Conservation (phyloP, 2,888 invertebrate genomes). For the Mechanitis mazaeus region DNA sequence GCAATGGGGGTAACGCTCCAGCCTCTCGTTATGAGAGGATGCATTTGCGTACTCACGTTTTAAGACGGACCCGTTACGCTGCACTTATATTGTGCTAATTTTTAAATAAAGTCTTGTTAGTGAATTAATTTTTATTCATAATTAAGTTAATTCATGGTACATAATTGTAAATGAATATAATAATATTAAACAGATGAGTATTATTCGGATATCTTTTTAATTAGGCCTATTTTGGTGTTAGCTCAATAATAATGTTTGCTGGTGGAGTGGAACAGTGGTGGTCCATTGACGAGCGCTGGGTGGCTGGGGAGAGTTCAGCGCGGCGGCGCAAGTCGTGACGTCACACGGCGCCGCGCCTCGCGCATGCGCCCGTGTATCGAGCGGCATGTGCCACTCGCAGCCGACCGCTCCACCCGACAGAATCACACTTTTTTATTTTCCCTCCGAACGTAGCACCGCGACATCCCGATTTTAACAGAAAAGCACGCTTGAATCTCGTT, state of each 20-base stretch:
- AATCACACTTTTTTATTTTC: slow-evolving; percentile 70
- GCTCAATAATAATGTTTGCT: slow-evolving; percentile 35
- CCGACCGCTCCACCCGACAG: slow-evolving; percentile 63
- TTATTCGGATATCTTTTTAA: no score
- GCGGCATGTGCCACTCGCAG: slow-evolving; percentile 70
- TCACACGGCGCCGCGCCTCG: slow-evolving; percentile 53
- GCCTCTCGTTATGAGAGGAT: slow-evolving; percentile 23
- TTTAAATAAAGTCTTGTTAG: neutral
- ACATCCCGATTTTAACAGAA: slow-evolving; percentile 46
- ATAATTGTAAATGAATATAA: no score
- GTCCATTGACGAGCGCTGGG: slow-evolving; percentile 38
- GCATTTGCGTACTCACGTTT: slow-evolving; percentile 24
- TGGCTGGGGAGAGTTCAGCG: slow-evolving; percentile 37
- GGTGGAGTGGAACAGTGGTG: slow-evolving; percentile 31
- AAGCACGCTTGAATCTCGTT: slow-evolving; percentile 35
- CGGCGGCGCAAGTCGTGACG: slow-evolving; percentile 63
- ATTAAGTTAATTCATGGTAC: no score
- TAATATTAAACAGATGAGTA: no score
- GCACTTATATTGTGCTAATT: neutral
- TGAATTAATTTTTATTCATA: no score
- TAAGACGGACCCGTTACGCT: neutral
- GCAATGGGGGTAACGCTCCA: slow-evolving; percentile 26
- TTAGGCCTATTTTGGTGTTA: slow-evolving; percentile 28
- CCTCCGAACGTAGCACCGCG: slow-evolving; percentile 55
- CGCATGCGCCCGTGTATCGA: slow-evolving; percentile 73